phyloP scores from a whole-genome alignment of 2,797 vertebrate genomes.

The Fistularia tabacaria region DNA sequence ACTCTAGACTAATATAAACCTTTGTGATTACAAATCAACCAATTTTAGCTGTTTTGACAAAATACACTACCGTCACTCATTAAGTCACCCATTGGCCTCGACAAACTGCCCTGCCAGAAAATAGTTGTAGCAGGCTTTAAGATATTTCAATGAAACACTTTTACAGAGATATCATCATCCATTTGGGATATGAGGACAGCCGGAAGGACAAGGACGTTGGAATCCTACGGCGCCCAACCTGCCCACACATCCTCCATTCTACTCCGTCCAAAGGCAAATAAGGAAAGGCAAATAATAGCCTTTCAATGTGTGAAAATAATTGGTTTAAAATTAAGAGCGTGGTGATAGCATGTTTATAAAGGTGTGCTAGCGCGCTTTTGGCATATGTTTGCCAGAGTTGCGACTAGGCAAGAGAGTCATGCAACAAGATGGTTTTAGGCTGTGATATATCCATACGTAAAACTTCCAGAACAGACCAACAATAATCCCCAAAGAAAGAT shows the following conservation, averaged over 20 bases:
- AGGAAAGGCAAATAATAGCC: constrained; percentile 39
- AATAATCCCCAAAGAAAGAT: constrained; percentile 54
- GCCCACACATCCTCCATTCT: constrained; percentile 61
- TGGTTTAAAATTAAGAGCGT: constrained; percentile 56
- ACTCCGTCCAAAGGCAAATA: constrained; percentile 22
- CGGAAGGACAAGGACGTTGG: constrained; percentile 24
- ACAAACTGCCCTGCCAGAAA: constrained; percentile 43
- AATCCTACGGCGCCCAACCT: constrained; percentile 63
- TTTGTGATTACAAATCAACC: no score
- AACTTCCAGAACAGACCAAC: constrained; percentile 34
- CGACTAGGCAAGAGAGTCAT: constrained; percentile 20
- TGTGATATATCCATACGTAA: constrained; percentile 52
- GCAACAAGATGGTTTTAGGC: constrained; percentile 14
- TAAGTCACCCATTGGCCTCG: no score
- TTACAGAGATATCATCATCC: constrained; percentile 70
- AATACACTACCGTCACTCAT: no score
- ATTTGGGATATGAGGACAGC: constrained; percentile 42
- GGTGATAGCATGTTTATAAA: constrained; percentile 42
- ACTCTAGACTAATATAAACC: no score
- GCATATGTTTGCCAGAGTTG: constrained; percentile 22
- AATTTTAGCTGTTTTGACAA: no score
- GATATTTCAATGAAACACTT: constrained; percentile 71
- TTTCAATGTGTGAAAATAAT: constrained; percentile 26
- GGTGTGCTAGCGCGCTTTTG: constrained; percentile 30
- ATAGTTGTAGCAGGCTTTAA: constrained; percentile 54